Base-by-base conservation (phyloP, 1,140 invertebrate species). In the Drosophila tropicalis region DNA sequence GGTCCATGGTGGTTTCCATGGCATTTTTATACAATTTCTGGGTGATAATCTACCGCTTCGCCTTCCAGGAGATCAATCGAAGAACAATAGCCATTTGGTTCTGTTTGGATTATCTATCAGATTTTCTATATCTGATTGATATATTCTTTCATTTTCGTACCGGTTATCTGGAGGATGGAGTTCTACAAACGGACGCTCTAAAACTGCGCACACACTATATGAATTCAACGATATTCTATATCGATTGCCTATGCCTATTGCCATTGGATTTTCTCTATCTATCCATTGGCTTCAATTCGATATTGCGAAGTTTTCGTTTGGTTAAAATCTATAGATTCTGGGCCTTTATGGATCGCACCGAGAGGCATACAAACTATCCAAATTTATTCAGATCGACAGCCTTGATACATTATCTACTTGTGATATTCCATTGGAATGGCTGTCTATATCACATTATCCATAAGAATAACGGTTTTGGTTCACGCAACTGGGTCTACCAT, bases 341-440 rank as follows among this genome's bases (percentile, higher is more conserved):
- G 98, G 96, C 97, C 81, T 99, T 99, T 93, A 97, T 99, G 95
- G 98, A 99, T 93, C 94, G 98, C 67, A 99, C 98, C 47, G 98
- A 99, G 92, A 94, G 98, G 74, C 98, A 99, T 92, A 99, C 98
- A 55, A 99, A 99, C 93, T 99, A 99, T 93, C 98, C 98, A 67
- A 99, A 99, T 94, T 94, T 99, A 92, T 98, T 99, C 94, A 95
- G 98, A 79, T 98, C 97, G 68, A 95, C 97, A 55, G 97, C 97
- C 89, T 94, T 99, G 81, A 97, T 98, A 92, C 98, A 99, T 94
- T 99, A 99, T 94, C 95, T 99, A 84, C 94, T 99, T 93, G 98
- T 98, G 93, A 98, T 99, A 93, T 99, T 99, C 94, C 98, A 99
- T 94, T 99, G 98, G 98, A 99, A 99, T 93, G 98, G 98, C 79